Conservation (phyloP, 2,797 vertebrate species). For the Anas flavirostris region DNA sequence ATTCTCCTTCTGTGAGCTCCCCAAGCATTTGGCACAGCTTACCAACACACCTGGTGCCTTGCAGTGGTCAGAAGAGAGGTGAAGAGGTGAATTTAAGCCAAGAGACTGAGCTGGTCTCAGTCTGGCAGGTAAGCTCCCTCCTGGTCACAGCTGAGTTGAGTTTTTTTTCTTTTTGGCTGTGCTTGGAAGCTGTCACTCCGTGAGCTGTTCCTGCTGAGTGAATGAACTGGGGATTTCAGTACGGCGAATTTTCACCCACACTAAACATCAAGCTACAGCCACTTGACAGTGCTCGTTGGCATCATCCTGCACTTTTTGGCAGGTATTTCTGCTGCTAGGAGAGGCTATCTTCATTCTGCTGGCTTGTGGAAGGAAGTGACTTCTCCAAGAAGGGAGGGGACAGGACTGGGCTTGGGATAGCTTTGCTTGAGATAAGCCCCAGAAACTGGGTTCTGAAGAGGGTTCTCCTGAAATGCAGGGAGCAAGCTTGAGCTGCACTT, state of each 20-base stretch:
- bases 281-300: not conserved
- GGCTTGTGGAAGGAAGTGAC: not conserved
- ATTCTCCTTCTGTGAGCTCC: rapidly evolving
- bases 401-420: not conserved
- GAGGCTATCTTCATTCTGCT: not conserved
- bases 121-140: conserved; percentile 20
- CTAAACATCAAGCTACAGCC: not conserved
- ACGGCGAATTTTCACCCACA: not conserved
- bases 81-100: not conserved
- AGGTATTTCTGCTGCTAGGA: not conserved
- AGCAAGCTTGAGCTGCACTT: not conserved
- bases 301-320: not conserved
- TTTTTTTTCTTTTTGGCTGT: not conserved
- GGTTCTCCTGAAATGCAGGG: not conserved
- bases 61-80: not conserved
- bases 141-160: conserved; percentile 10
- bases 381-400: not conserved
- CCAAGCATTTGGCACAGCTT: not conserved
- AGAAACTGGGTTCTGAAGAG: not conserved
- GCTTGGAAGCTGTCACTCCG: not conserved
- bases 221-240: not conserved
- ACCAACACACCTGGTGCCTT: not conserved
- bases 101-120: not conserved
- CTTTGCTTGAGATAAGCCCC: not conserved
- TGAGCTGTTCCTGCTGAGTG: not conserved